phyloP scores from a whole-genome alignment of 2,113 vertebrate species.

The Onychostruthus taczanowskii region DNA sequence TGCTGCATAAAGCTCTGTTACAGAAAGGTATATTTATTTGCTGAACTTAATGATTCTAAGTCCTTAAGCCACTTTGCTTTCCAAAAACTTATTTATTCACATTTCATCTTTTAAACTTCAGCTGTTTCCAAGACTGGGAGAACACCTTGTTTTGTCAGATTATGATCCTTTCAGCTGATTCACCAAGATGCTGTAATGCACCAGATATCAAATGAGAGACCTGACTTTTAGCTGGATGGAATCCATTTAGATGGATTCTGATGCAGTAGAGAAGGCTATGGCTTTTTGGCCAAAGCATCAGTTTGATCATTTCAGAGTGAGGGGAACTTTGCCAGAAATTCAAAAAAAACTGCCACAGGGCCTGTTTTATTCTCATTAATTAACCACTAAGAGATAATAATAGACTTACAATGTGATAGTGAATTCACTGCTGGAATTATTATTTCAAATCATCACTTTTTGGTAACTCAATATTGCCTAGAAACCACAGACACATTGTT shows the following conservation, averaged over 20 bases:
- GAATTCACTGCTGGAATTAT: neutral
- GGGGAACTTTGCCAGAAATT: neutral
- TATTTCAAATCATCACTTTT: neutral
- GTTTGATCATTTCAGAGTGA: neutral
- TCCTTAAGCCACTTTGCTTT: neutral
- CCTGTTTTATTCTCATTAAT: neutral
- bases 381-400: neutral
- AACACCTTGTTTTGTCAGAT: neutral
- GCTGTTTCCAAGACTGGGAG: neutral
- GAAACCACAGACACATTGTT: neutral
- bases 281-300: neutral
- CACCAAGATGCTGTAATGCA: neutral
- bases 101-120: neutral
- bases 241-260: neutral
- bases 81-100: neutral
- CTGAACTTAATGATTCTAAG: neutral
- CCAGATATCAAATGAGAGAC: neutral
- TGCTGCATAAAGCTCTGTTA: neutral
- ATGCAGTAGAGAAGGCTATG: neutral
- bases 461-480: neutral
- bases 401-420: neutral
- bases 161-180: neutral
- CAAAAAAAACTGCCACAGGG: neutral
- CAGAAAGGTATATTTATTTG: neutral
- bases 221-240: neutral